A percentile compares a stretch with the other conserved stretches of the same genome.
Evolutionary conservation across 2,113 vertebrate genomes (phyloP).

Genomic region (Okapia johnstoni): DNA sequence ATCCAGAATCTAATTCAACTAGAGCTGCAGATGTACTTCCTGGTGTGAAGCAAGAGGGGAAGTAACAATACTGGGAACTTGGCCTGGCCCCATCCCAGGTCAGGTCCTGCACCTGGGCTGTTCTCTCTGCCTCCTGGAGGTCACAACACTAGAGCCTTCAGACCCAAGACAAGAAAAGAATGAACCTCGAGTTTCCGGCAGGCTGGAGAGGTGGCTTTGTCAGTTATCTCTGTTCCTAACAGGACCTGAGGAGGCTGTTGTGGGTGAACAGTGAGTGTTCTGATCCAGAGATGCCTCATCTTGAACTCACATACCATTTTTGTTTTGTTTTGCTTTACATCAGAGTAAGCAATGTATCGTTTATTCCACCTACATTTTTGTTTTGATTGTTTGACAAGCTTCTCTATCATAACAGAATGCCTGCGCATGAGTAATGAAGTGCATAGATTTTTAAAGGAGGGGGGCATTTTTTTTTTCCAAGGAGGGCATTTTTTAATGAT

Average conservation of each 20-base stretch:
- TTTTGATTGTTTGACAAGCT: not conserved
- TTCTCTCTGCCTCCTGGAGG: not conserved
- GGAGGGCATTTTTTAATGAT: not conserved
- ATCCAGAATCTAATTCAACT: not conserved
- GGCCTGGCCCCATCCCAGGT: not conserved
- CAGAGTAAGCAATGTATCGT: not conserved
- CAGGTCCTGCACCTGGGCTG: not conserved
- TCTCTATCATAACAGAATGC: not conserved
- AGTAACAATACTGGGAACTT: not conserved
- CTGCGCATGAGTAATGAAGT: not conserved
- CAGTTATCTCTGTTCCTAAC: not conserved
- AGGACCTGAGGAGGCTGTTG: not conserved
- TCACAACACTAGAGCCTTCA: not conserved
- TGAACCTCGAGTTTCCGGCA: not conserved
- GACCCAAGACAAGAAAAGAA: not conserved
- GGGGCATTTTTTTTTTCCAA: not conserved
- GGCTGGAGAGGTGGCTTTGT: not conserved
- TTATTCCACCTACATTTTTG: not conserved
- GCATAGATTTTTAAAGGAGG: not conserved
- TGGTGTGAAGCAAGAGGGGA: not conserved
- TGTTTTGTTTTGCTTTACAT: not conserved
- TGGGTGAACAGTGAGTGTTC: not conserved
- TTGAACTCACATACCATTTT: not conserved
- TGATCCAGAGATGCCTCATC: not conserved
- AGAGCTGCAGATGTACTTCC: not conserved